Conservation (phyloP, 92 coral and sea anemone species). For the Zoanthus sociatus region DNA sequence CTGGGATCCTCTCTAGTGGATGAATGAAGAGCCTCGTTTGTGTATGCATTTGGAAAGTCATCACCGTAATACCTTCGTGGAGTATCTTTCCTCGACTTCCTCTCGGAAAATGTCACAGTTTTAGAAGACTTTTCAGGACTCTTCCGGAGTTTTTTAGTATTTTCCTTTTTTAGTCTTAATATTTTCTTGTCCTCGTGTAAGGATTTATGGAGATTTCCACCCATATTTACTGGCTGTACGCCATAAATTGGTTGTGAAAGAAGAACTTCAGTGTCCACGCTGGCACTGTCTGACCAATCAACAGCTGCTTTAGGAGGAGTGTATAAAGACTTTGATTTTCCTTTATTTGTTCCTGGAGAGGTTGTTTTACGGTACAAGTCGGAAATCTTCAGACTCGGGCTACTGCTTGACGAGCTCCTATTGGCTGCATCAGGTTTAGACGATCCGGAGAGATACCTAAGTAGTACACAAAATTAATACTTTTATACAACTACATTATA, state of each 20-base stretch:
- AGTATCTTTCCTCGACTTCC: conserved; percentile 56
- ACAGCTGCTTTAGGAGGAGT: conserved; percentile 35
- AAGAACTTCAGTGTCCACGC: conserved; percentile 91
- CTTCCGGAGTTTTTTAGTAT: conserved; percentile 82
- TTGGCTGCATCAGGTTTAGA: conserved; percentile 56
- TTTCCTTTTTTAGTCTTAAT: conserved; percentile 75
- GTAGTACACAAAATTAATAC: no score
- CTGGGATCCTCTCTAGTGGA: conserved; percentile 49
- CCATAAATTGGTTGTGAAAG: conserved; percentile 94
- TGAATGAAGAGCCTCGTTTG: conserved; percentile 51
- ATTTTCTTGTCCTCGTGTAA: conserved; percentile 83
- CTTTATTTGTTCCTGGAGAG: conserved; percentile 52
- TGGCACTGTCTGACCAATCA: conserved; percentile 89
- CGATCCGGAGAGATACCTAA: conserved; percentile 44
- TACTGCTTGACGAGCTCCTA: conserved; percentile 44
- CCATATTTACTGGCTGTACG: conserved; percentile 92
- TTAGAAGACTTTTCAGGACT: conserved; percentile 65
- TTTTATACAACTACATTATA: no score
- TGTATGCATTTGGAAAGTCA: conserved; percentile 37
- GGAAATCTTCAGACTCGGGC: conserved; percentile 72
- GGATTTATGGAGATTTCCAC: conserved; percentile 85
- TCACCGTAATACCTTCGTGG: conserved; percentile 68
- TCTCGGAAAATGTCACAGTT: conserved; percentile 44
- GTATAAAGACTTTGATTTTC: conserved; percentile 39
- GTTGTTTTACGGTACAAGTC: conserved; percentile 64